Evolutionary conservation across 2,113 vertebrate genomes (phyloP), one percentile per base, ranked within the genome.

Genomic region (Oreochromis aureus): DNA sequence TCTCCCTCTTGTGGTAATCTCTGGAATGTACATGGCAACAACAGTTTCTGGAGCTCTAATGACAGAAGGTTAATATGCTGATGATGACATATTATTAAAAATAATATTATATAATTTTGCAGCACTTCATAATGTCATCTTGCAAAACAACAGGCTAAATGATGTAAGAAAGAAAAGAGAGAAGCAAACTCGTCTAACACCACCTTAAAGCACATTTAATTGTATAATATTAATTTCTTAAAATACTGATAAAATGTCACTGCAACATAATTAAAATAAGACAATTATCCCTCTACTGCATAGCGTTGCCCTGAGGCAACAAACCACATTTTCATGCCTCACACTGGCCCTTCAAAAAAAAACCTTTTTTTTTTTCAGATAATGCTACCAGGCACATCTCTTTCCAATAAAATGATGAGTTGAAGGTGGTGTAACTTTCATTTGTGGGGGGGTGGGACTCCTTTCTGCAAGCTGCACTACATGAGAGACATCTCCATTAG

Each of bases 1-100:
- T 87, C 92, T 84, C 93, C 92, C 93, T 32, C 95, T 88, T 83
- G 80, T 92, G 95, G 90, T 44, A 36, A 54, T 1, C 0, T 54
- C 0, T 5, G 30, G 39, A 41, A 30, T 0, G n/a, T 15, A 63
- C 54, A 55, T 56, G 36, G 66, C 13, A 83, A 30, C 8, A 54
- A 48, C 2, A 76, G 69, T 30, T 76, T 76, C 24, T 76, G 24
- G 41, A 76, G 41, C 41, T 44, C 15, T 7, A 76, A 48, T 48
- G 69, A 30, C 15, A 76, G 41, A 76, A 46, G 69, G 41, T 76
- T 48, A 69, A 24, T 69, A 48, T 73, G 22, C 2, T 46, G 41
- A 73, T 11, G 41, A 76, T 76, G 15, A 73, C 39, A 12, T 27
- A 0, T 55, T 83, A 55, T 41, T 55, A 7, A 13, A 54, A 71